phyloP scores from a whole-genome alignment of 2,797 vertebrate genomes.

The Falco novaeseelandiae region DNA sequence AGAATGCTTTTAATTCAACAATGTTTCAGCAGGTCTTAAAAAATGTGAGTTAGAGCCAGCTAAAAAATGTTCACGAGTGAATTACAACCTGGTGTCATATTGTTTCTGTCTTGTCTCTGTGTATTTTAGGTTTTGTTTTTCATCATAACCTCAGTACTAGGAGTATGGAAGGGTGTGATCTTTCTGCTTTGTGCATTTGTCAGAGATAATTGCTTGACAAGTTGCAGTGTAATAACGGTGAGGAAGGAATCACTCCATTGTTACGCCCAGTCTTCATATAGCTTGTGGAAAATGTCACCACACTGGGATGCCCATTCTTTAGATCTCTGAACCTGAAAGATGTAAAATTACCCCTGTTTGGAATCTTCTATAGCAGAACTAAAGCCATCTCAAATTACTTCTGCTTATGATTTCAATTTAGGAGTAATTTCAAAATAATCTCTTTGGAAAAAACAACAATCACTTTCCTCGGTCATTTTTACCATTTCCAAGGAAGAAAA shows the following conservation, averaged over 20 bases:
- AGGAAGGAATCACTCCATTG: not conserved
- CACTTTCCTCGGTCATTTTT: conserved; percentile 24
- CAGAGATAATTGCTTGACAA: conserved; percentile 4
- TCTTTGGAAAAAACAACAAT: not conserved
- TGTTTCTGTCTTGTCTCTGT: not conserved
- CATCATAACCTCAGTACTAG: not conserved
- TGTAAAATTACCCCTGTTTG: not conserved
- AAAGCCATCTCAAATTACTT: conserved; percentile 20
- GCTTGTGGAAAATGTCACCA: not conserved
- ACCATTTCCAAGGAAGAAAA: conserved; percentile 30
- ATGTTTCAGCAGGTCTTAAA: not conserved
- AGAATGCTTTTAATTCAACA: conserved; percentile 13
- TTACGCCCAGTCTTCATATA: not conserved
- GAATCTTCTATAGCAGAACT: not conserved
- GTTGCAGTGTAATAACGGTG: not conserved
- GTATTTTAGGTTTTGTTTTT: conserved; percentile 1
- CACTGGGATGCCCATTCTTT: not conserved
- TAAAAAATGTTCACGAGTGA: not conserved
- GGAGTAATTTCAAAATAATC: conserved; percentile 43
- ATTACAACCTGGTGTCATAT: not conserved
- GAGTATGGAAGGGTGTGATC: not conserved
- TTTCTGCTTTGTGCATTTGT: not conserved
- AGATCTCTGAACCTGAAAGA: not conserved
- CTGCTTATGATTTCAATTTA: conserved; percentile 45
- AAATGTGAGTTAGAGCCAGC: not conserved